Evolutionary conservation across 1,140 invertebrate species (phyloP).

Genomic region (Caenorhabditis tropicalis): DNA sequence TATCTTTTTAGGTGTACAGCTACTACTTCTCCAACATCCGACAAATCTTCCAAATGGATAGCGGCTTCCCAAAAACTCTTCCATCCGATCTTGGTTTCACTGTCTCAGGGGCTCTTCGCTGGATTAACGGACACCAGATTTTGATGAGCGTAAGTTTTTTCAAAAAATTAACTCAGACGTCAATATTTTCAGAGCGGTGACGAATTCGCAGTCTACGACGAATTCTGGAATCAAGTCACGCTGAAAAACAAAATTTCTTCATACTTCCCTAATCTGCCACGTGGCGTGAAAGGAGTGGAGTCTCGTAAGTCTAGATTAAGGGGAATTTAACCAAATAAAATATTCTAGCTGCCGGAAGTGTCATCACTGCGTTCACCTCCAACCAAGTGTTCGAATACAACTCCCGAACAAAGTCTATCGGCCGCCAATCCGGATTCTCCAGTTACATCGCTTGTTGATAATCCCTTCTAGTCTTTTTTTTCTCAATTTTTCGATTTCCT

Average conservation of each 20-base stretch:
- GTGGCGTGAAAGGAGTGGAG: slow-evolving; percentile 53
- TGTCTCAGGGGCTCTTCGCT: slow-evolving; percentile 50
- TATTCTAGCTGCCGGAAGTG: slow-evolving; percentile 27
- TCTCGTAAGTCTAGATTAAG: slow-evolving; percentile 39
- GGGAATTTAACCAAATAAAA: no score
- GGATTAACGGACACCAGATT: slow-evolving; percentile 57
- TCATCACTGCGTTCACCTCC: slow-evolving; percentile 44
- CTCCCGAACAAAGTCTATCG: slow-evolving; percentile 31
- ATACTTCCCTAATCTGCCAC: slow-evolving; percentile 55
- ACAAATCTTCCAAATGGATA: slow-evolving; percentile 51
- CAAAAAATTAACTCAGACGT: background rate
- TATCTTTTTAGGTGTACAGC: slow-evolving; percentile 46
- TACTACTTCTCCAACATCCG: slow-evolving; percentile 50
- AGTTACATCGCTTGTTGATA: slow-evolving; percentile 29
- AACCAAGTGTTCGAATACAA: slow-evolving; percentile 54
- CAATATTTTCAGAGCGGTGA: slow-evolving; percentile 48
- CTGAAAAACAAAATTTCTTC: slow-evolving; percentile 48
- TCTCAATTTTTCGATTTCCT: background rate
- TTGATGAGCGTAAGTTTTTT: slow-evolving; percentile 41
- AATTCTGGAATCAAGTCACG: slow-evolving; percentile 57
- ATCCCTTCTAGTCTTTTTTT: background rate
- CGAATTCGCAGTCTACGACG: slow-evolving; percentile 56
- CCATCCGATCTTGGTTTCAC: slow-evolving; percentile 45
- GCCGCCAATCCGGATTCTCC: slow-evolving; percentile 17
- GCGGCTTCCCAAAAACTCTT: slow-evolving; percentile 53